phyloP scores from a whole-genome alignment of 2,888 invertebrate species.

The Mimachlamys varia region DNA sequence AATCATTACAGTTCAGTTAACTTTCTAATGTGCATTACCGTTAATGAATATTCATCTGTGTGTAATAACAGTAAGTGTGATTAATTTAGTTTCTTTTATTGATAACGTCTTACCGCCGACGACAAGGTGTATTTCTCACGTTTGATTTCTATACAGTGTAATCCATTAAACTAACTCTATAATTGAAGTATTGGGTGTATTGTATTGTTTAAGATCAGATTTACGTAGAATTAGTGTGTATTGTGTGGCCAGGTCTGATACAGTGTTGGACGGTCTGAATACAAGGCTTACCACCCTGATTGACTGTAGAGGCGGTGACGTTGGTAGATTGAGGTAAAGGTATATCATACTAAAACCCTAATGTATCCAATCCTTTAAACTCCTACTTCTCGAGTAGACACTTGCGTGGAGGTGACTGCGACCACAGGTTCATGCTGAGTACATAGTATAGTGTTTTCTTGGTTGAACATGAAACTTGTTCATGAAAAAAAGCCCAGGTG shows the following conservation, averaged over 20 bases:
- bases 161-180: constrained; percentile 14
- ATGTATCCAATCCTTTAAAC: too few relatives aligned
- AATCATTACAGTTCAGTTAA: background rate
- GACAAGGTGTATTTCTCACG: background rate
- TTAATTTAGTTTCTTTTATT: background rate
- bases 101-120: background rate
- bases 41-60: background rate
- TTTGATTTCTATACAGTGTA: background rate
- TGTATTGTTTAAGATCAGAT: constrained; percentile 21
- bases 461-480: too few relatives aligned
- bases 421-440: too few relatives aligned
- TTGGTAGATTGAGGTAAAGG: too few relatives aligned
- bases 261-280: background rate
- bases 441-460: too few relatives aligned
- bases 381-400: too few relatives aligned
- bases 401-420: too few relatives aligned
- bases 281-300: background rate
- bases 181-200: background rate
- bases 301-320: background rate
- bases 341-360: too few relatives aligned
- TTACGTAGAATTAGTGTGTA: constrained; percentile 2
- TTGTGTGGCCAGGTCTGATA: background rate
- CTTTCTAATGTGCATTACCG: background rate
- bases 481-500: too few relatives aligned
- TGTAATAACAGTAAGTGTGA: background rate